Base-by-base conservation (phyloP, 2,888 invertebrate genomes). In the Microchrysa polita region DNA sequence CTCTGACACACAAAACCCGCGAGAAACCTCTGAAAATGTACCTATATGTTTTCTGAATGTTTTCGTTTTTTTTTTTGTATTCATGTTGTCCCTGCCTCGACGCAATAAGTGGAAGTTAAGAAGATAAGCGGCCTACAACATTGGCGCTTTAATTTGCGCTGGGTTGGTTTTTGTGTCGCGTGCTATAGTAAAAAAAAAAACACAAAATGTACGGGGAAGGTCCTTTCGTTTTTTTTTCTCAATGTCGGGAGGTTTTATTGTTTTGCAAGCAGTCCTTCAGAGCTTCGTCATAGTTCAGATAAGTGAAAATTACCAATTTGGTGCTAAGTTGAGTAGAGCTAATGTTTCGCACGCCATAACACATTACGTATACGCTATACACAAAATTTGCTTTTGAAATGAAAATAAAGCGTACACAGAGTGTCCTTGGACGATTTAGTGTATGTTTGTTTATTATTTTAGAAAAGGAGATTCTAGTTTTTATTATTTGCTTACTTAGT, bases 321-420 rank as follows among this genome's bases (percentile, higher is more conserved):
- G 34, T n/a, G 61, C 61, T 61, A n/a, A 14, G 61, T 48, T 40
- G 16, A n/a, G n/a, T n/a, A n/a, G 18, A 40, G 40, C 61, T 61
- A 40, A 61, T 40, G 40, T 61, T 61, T 40, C 18, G 40, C 61
- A 61, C 16, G 61, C 61, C 27, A 61, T 61, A 40, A 61, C 34
- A 16, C 18, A 61, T 16, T 5, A 55, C 55, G n/a, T n/a, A n/a
- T n/a, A n/a, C n/a, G n/a, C n/a, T n/a, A n/a, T n/a, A n/a, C n/a
- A 16, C 5, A 10, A 20, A 5, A n/a, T 48, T 48, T 48, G 27
- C n/a, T 34, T 34, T 34, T 34, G 27, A 34, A 34, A 5, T 2
- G 4, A 34, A 34, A 5, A 7, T 7, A 34, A 34, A 34, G 27
- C 27, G 27, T 34, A 34, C 2, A 34, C 7, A 7, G 27, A 34